Evolutionary conservation across 2,888 invertebrate species (phyloP).

Genomic region (Parnassius mnemosyne): DNA sequence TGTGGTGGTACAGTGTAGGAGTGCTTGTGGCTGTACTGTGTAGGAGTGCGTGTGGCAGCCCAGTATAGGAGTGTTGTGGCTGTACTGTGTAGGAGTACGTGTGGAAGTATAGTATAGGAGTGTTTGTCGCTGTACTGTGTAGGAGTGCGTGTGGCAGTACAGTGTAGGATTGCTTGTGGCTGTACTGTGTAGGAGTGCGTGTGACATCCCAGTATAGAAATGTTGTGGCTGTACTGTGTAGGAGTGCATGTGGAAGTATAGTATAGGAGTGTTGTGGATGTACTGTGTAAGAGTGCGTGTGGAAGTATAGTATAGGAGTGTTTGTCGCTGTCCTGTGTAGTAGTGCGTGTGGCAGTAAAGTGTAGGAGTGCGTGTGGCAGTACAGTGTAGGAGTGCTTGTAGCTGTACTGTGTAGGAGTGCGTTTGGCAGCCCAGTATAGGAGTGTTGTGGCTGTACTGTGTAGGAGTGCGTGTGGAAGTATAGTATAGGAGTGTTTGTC

Average conservation of each 20-base stretch:
- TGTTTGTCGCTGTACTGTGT: neutral
- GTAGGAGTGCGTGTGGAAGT: neutral
- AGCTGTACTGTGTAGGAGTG: too few species aligned
- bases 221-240: neutral
- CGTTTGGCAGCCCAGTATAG: too few species aligned
- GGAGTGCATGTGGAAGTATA: neutral
- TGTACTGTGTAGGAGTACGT: too few species aligned
- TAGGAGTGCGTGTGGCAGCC: too few species aligned
- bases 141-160: too few species aligned
- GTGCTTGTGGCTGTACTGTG: neutral
- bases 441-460: too few species aligned
- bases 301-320: neutral
- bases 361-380: neutral
- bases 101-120: neutral
- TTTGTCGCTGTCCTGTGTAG: too few species aligned
- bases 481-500: neutral
- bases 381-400: too few species aligned
- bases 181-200: neutral
- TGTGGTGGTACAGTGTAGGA: neutral
- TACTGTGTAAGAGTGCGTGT: too few species aligned
- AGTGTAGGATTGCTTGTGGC: neutral
- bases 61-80: too few species aligned
- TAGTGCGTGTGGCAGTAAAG: neutral
- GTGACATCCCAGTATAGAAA: too few species aligned
- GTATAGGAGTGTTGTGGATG: too few species aligned